Base-by-base conservation (phyloP, 2,888 invertebrate genomes). In the Clostera curtula region DNA sequence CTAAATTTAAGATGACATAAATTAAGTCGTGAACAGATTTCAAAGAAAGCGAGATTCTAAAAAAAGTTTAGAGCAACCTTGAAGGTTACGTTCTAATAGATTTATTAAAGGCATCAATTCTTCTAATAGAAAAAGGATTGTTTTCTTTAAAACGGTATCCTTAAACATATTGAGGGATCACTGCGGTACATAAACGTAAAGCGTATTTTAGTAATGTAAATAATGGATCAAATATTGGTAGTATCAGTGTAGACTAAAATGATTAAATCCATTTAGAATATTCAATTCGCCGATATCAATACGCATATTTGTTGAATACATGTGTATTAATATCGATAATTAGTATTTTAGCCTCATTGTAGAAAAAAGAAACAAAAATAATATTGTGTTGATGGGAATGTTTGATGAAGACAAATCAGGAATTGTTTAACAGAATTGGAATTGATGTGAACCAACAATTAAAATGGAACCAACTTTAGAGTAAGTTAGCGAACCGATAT, bases 81-180 rank as follows among this genome's bases (percentile, higher is more conserved):
- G n/a, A n/a, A n/a, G n/a, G n/a, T n/a, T n/a, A n/a, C n/a, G n/a
- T n/a, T n/a, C n/a, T n/a, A n/a, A n/a, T n/a, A n/a, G n/a, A n/a
- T n/a, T n/a, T n/a, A n/a, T n/a, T n/a, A n/a, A n/a, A n/a, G n/a
- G n/a, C n/a, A n/a, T n/a, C n/a, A n/a, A n/a, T n/a, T n/a, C n/a
- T n/a, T n/a, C n/a, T n/a, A 31, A 33, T 25, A 21, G 24, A 12
- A 29, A 25, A 22, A 18, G 18, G 14, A 25, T 34, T 35, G 37
- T 29, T 36, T 36, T 31, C 23, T 32, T 51, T 45, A 40, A 49
- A 46, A 54, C 51, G 45, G 54, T 59, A 62, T 68, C 66, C 66
- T 68, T 68, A 64, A 50, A 56, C 51, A 44, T 63, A 73, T 66
- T 66, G 67, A 64, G 82, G 79, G 79, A 80, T 71, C 82, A 80